Conservation (phyloP, 2,797 vertebrate genomes). For the Sardinella longiceps region DNA sequence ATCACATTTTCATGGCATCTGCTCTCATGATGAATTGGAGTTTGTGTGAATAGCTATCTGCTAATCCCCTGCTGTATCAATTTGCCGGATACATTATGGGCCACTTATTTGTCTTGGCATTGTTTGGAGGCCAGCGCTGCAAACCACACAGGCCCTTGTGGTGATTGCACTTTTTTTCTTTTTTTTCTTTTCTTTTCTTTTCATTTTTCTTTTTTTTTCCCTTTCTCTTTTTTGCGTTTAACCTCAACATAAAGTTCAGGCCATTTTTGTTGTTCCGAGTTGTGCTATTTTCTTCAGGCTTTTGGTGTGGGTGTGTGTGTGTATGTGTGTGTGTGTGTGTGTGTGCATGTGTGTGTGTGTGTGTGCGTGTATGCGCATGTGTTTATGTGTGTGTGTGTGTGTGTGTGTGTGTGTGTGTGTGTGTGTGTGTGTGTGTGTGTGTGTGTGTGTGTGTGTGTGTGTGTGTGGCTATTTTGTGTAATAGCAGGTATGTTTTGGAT, state of each 20-base stretch:
- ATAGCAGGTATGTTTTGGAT: constrained; percentile 6
- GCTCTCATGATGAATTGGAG: constrained; percentile 18
- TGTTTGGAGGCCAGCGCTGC: not conserved
- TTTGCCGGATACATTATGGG: constrained; percentile 19
- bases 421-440: not conserved
- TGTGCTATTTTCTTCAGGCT: not conserved
- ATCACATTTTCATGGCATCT: constrained; percentile 23
- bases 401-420: not conserved
- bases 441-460: not conserved
- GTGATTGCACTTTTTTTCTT: constrained; percentile 23
- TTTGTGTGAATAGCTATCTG: constrained; percentile 4
- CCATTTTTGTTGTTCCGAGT: not conserved
- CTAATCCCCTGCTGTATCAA: constrained; percentile 20
- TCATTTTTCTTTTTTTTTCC: too few species aligned
- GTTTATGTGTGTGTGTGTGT: not conserved
- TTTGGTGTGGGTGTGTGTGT: not conserved
- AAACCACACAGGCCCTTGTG: not conserved
- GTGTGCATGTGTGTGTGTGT: constrained; percentile 16
- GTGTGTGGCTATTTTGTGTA: not conserved
- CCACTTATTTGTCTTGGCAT: constrained; percentile 25
- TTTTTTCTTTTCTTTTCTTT: too few species aligned
- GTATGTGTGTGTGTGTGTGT: not conserved
- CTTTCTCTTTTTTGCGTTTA: constrained; percentile 14
- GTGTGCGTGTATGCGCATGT: not conserved
- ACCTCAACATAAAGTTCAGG: constrained; percentile 18